A percentile compares a stretch with the other conserved stretches of the same genome.
Conservation (phyloP, 1,140 invertebrate genomes). For the Bombus terrestris region DNA sequence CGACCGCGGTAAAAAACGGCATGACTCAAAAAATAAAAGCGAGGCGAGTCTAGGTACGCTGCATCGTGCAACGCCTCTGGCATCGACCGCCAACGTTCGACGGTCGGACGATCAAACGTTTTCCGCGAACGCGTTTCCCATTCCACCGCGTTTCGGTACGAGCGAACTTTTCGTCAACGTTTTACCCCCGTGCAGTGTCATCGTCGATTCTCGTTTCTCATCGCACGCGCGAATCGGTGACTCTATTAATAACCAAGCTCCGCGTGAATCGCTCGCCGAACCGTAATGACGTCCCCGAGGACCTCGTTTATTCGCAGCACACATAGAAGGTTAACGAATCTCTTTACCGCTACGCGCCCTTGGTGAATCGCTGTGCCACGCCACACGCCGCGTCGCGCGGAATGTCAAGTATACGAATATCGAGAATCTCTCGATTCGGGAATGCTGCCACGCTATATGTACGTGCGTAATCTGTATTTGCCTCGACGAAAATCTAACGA, state of each 20-base stretch:
- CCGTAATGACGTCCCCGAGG: constrained; percentile 38
- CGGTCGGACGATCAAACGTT: not conserved
- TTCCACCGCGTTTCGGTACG: not conserved
- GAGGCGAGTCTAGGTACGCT: not conserved
- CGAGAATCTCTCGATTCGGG: constrained; percentile 38
- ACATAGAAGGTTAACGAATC: constrained; percentile 51
- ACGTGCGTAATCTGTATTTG: not conserved
- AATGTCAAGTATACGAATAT: constrained; percentile 54
- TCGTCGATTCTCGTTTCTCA: constrained; percentile 13
- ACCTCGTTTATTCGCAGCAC: constrained; percentile 53
- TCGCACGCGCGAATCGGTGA: not conserved
- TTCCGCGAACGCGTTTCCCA: not conserved
- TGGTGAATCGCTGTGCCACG: constrained; percentile 43
- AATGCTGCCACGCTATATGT: not conserved
- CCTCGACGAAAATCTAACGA: not conserved
- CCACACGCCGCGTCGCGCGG: constrained; percentile 23
- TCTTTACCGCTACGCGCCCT: constrained; percentile 61
- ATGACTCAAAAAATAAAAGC: constrained; percentile 53
- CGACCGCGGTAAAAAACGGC: constrained; percentile 56
- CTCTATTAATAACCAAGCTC: constrained; percentile 36
- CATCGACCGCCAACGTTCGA: not conserved
- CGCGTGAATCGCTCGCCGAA: constrained; percentile 25
- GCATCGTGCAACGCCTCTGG: constrained; percentile 5
- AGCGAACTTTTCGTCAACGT: not conserved
- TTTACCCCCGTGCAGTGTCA: not conserved